Evolutionary conservation across 2,113 vertebrate genomes (phyloP).

Genomic region (Hymenochirus boettgeri): DNA sequence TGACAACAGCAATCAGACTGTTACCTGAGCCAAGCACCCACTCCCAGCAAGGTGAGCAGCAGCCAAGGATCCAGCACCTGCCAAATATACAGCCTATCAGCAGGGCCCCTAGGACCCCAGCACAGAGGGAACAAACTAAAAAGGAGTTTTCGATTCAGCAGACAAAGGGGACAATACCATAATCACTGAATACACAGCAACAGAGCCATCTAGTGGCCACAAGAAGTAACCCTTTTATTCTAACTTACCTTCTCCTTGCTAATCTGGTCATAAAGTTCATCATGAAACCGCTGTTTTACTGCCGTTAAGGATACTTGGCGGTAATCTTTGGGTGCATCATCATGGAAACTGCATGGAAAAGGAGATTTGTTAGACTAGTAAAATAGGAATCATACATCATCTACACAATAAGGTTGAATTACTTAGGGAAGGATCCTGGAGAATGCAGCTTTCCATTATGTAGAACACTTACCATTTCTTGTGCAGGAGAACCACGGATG

Average conservation of each 20-base stretch:
- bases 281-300: conserved; percentile 91
- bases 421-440: too few species aligned
- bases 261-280: conserved; percentile 79
- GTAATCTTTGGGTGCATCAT: conserved; percentile 87
- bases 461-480: conserved; percentile 70
- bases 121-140: neutral
- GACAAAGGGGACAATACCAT: too few species aligned
- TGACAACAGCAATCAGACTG: conserved; percentile 34
- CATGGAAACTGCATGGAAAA: conserved; percentile 71
- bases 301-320: conserved; percentile 87
- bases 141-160: too few species aligned
- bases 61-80: conserved; percentile 34
- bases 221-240: neutral
- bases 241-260: conserved; percentile 76
- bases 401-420: too few species aligned
- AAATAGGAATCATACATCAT: too few species aligned
- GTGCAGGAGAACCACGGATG: conserved; percentile 68
- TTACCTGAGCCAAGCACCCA: conserved; percentile 28
- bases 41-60: conserved; percentile 22
- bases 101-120: conserved; percentile 1
- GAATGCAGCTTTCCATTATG: too few species aligned
- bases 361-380: too few species aligned
- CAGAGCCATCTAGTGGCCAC: too few species aligned
- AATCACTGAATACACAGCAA: too few species aligned
- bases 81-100: conserved; percentile 30